A percentile compares a stretch with the other conserved stretches of the same genome.
Evolutionary conservation across 2,888 invertebrate species (phyloP).

Genomic region (Mimumesa dahlbomi): DNA sequence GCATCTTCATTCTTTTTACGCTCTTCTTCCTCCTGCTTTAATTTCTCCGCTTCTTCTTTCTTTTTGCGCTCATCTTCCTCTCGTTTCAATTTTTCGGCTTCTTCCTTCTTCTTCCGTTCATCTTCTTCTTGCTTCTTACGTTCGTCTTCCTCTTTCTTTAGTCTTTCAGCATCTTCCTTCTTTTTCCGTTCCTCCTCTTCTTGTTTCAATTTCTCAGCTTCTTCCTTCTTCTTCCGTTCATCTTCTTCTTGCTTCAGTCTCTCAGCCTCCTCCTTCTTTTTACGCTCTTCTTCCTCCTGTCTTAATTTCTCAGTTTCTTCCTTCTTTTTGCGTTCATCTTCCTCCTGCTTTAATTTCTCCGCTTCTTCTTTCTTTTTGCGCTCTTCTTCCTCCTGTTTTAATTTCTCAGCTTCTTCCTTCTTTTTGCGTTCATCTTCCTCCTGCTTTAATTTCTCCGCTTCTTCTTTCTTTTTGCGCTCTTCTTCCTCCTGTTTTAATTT

Average conservation of each 20-base stretch:
- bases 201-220: constrained; percentile 62
- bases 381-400: constrained; percentile 49
- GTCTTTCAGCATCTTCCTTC: constrained; percentile 61
- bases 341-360: constrained; percentile 57
- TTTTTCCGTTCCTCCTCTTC: constrained; percentile 41
- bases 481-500: constrained; percentile 40
- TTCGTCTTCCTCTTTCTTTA: constrained; percentile 27
- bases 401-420: constrained; percentile 60
- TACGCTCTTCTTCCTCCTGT: constrained; percentile 34
- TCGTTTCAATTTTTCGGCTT: constrained; percentile 52
- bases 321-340: constrained; percentile 39
- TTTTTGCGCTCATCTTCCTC: constrained; percentile 41
- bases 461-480: constrained; percentile 65
- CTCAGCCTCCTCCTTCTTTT: constrained; percentile 63
- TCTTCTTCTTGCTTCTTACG: no score
- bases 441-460: constrained; percentile 56
- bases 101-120: constrained; percentile 68
- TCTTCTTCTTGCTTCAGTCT: constrained; percentile 71
- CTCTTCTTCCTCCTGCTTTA: constrained; percentile 43
- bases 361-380: constrained; percentile 53
- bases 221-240: constrained; percentile 76
- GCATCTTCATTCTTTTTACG: constrained; percentile 54
- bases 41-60: constrained; percentile 42
- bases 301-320: constrained; percentile 58
- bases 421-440: constrained; percentile 71